Evolutionary conservation across 2,888 invertebrate genomes (phyloP).

Genomic region (Melinaea menophilus): DNA sequence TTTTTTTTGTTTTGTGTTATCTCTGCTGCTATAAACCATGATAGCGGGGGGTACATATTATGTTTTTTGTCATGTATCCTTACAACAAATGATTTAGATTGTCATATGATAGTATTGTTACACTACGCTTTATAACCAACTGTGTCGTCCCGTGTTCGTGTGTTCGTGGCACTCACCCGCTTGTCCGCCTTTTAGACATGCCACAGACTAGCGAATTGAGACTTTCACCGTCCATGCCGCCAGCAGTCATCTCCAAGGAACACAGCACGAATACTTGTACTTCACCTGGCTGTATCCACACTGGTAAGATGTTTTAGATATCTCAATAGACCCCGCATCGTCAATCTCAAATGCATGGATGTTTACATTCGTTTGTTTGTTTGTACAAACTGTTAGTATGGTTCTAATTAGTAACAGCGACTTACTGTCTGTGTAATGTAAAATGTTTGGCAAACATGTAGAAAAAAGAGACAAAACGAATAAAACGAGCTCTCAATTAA

Average conservation of each 20-base stretch:
- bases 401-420: too few relatives aligned
- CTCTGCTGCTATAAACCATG: too few relatives aligned
- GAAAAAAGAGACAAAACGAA: too few relatives aligned
- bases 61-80: too few relatives aligned
- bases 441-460: too few relatives aligned
- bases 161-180: conserved; percentile 17
- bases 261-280: conserved; percentile 78
- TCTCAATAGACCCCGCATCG: not conserved
- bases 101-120: not conserved
- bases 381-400: too few relatives aligned
- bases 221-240: conserved; percentile 64
- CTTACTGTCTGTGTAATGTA: too few relatives aligned
- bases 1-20: too few relatives aligned
- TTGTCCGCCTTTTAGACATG: conserved; percentile 59
- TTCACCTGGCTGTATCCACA: conserved; percentile 87
- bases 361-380: not conserved
- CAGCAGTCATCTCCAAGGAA: conserved; percentile 52
- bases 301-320: conserved; percentile 68
- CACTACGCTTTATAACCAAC: conserved; percentile 13
- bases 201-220: conserved; percentile 72
- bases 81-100: too few relatives aligned
- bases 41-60: too few relatives aligned
- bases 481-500: too few relatives aligned
- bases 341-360: not conserved
- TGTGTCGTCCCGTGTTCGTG: conserved; percentile 18